phyloP scores from a whole-genome alignment of 2,113 vertebrate species.

The Pygathrix nemaeus region DNA sequence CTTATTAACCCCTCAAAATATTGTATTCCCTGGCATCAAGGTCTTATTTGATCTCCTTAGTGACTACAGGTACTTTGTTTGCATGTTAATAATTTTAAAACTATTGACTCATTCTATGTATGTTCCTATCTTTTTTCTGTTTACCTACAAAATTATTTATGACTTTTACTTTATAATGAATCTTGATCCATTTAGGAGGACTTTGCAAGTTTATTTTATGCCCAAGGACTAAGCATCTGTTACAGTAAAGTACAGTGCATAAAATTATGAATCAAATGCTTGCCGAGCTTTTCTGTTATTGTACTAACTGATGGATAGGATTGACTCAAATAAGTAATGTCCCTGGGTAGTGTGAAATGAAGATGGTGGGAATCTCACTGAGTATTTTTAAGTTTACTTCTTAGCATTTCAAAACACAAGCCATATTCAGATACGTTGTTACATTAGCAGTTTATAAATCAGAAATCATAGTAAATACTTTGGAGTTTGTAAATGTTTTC shows the following conservation, averaged over 20 bases:
- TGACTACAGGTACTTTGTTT: background rate
- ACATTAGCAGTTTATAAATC: conserved; percentile 4
- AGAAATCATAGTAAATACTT: conserved; percentile 21
- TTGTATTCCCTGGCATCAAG: background rate
- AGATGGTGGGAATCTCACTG: background rate
- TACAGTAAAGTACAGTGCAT: background rate
- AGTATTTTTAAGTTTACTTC: conserved; percentile 27
- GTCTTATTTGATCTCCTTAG: background rate
- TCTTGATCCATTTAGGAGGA: background rate
- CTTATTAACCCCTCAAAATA: background rate
- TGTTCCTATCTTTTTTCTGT: background rate
- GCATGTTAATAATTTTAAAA: conserved; percentile 17
- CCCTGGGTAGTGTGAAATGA: background rate
- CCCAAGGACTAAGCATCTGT: background rate
- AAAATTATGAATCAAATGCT: conserved; percentile 28
- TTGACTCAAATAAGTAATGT: conserved; percentile 22
- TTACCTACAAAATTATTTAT: background rate
- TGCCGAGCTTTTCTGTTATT: background rate
- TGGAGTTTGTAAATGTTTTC: conserved; percentile 15
- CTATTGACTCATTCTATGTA: background rate
- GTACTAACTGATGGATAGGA: background rate
- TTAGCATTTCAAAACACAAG: conserved; percentile 23
- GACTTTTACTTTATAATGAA: conserved; percentile 5
- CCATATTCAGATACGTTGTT: background rate
- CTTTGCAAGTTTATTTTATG: background rate